phyloP scores from a whole-genome alignment of 2,888 invertebrate species.

The Lamellibrachia columna region DNA sequence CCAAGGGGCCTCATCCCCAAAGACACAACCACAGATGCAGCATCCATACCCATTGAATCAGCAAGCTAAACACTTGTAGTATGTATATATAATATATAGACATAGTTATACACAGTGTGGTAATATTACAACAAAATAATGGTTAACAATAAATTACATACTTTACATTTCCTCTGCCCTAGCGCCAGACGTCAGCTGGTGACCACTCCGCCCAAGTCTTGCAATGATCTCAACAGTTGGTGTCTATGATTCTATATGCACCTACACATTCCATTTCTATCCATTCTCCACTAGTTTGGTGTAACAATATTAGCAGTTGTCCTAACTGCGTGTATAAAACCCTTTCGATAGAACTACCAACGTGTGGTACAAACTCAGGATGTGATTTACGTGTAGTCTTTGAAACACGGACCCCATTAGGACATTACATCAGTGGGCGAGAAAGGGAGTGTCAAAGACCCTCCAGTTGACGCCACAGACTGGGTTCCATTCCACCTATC shows the following conservation, averaged over 20 bases:
- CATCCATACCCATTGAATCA: neutral
- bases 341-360: neutral
- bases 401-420: neutral
- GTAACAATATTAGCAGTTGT: no score
- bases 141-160: neutral
- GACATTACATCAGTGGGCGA: neutral
- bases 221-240: no score
- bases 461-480: neutral
- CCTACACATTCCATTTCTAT: no score
- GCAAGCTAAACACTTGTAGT: constrained; percentile 16
- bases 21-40: neutral
- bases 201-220: no score
- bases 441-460: neutral
- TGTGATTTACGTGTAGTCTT: neutral
- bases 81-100: constrained; percentile 10
- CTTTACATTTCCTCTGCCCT: no score
- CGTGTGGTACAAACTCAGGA: constrained; percentile 7
- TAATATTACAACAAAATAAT: constrained; percentile 16
- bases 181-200: no score
- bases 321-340: neutral
- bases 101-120: neutral
- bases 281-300: no score
- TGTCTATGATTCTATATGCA: no score
- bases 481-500: neutral
- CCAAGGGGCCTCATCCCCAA: neutral